Conservation (phyloP, 2,888 invertebrate genomes). For the Liposcelis brunnea region DNA sequence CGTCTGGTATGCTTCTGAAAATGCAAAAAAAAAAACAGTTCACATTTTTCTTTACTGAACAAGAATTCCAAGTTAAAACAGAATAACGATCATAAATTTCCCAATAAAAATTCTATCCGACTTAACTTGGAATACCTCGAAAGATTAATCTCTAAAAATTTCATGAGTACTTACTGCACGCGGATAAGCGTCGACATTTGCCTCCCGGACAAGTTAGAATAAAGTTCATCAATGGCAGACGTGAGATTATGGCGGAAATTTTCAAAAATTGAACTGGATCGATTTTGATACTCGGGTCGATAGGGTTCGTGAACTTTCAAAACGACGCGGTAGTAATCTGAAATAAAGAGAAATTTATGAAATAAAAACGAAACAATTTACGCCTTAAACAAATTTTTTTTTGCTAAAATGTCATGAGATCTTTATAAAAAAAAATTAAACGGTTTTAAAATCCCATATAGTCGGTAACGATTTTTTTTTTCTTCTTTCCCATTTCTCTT, state of each 20-base stretch:
- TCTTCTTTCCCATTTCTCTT: no score
- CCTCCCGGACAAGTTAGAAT: slow-evolving; percentile 31
- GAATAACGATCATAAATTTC: no score
- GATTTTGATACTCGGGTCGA: slow-evolving; percentile 35
- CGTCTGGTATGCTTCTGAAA: slow-evolving; percentile 35
- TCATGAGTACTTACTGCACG: slow-evolving; percentile 43
- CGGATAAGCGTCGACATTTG: slow-evolving; percentile 39
- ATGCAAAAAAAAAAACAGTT: slow-evolving; percentile 9
- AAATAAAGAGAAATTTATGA: slow-evolving; percentile 12
- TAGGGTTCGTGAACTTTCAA: slow-evolving; percentile 47
- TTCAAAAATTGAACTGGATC: slow-evolving; percentile 39
- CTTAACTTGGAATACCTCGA: no score
- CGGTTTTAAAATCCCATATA: slow-evolving; percentile 11
- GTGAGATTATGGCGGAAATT: slow-evolving; percentile 39
- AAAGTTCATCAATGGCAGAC: slow-evolving; percentile 39
- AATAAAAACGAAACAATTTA: no score
- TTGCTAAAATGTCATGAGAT: slow-evolving; percentile 3
- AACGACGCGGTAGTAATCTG: slow-evolving; percentile 34
- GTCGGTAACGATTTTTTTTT: not conserved
- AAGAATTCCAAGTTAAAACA: slow-evolving; percentile 8
- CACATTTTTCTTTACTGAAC: not conserved
- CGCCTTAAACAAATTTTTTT: not conserved
- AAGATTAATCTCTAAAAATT: no score
- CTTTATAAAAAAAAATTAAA: slow-evolving; percentile 5
- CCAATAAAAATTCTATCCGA: no score